phyloP scores from a whole-genome alignment of 2,888 invertebrate species.

The Caenorhabditis sinica region DNA sequence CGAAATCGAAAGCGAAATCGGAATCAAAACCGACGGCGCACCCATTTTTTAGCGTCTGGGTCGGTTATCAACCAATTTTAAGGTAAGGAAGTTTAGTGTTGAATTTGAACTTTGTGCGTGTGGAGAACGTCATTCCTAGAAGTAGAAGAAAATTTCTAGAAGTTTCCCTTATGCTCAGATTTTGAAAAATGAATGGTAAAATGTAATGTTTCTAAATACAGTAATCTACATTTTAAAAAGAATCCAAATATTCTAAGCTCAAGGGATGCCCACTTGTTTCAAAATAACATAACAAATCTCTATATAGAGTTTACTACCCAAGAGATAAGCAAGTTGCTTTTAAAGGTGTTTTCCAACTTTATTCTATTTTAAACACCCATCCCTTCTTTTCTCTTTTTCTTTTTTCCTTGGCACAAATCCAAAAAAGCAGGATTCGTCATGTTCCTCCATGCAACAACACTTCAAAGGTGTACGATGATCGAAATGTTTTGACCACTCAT shows the following conservation, averaged over 20 bases:
- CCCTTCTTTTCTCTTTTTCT: background rate
- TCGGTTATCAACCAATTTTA: conserved; percentile 21
- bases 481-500: conserved; percentile 58
- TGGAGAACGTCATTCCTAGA: background rate
- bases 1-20: conserved; percentile 29
- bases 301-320: background rate
- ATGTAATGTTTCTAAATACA: too few species aligned
- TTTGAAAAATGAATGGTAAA: too few species aligned
- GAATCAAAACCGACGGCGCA: background rate
- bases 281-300: too few species aligned
- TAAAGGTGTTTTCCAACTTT: background rate
- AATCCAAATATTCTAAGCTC: too few species aligned
- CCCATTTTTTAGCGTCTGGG: conserved; percentile 17
- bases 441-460: conserved; percentile 44
- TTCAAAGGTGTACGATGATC: conserved; percentile 58
- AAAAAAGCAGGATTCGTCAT: conserved; percentile 50
- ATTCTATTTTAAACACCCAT: conserved; percentile 12
- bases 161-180: too few species aligned
- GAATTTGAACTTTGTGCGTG: background rate
- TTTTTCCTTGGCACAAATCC: conserved; percentile 52
- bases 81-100: conserved; percentile 16
- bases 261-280: too few species aligned
- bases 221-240: too few species aligned
- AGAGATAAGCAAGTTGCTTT: background rate
- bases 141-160: background rate